Conservation (phyloP, 2,113 vertebrate species). For the Misgurnus mizolepis region DNA sequence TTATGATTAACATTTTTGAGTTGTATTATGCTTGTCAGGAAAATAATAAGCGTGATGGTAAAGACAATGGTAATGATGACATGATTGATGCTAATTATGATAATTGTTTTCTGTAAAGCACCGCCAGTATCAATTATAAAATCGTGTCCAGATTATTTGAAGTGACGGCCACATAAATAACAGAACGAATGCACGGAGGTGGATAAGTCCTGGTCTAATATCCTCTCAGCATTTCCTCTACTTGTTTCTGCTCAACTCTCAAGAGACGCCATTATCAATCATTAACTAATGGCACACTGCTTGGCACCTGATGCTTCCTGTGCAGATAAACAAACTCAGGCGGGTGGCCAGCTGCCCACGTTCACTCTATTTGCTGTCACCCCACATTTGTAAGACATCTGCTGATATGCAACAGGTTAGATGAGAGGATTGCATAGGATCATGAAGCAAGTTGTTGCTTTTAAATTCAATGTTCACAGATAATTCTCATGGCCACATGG, state of each 20-base stretch:
- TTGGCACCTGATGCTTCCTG: slow-evolving; percentile 59
- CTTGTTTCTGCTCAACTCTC: slow-evolving; percentile 51
- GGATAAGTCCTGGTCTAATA: slow-evolving; percentile 6
- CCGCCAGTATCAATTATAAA: not conserved
- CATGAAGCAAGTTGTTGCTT: not conserved
- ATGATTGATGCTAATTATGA: not conserved
- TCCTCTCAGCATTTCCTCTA: not conserved
- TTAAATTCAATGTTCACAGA: slow-evolving; percentile 8
- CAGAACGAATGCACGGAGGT: slow-evolving; percentile 11
- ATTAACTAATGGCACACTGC: slow-evolving; percentile 72
- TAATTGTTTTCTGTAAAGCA: not conserved
- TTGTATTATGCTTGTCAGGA: not conserved
- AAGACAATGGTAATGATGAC: not conserved
- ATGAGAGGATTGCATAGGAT: not conserved
- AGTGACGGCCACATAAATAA: slow-evolving; percentile 3
- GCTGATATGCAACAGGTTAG: not conserved
- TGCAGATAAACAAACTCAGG: slow-evolving; percentile 26
- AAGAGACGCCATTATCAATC: slow-evolving; percentile 72
- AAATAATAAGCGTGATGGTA: not conserved
- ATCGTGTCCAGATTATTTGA: slow-evolving; percentile 12
- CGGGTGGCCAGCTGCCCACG: not conserved
- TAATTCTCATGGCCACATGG: slow-evolving; percentile 24
- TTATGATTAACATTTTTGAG: not conserved
- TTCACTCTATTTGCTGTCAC: not conserved
- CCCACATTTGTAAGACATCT: slow-evolving; percentile 5